Evolutionary conservation across 2,888 invertebrate genomes (phyloP).

Genomic region (Megaustenia siamemsis): DNA sequence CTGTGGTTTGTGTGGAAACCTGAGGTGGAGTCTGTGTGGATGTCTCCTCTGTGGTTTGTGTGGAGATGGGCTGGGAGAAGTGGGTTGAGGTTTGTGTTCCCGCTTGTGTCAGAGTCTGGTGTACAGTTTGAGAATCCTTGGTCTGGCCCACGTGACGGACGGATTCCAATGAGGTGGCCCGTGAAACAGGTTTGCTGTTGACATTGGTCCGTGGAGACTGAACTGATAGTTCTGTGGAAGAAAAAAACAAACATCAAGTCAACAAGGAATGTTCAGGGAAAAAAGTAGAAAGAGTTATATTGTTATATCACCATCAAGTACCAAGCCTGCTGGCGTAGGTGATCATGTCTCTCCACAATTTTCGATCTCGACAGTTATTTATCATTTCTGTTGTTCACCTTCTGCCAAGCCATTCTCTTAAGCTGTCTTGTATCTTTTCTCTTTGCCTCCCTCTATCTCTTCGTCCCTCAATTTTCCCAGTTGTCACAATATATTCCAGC

Average conservation of each 20-base stretch:
- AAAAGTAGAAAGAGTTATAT: too few relatives aligned
- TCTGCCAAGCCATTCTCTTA: too few relatives aligned
- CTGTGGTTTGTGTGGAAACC: slow-evolving; percentile 31
- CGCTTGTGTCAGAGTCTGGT: slow-evolving; percentile 5
- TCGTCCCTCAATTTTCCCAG: too few relatives aligned
- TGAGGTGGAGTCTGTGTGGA: slow-evolving; percentile 23
- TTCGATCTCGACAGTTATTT: too few relatives aligned
- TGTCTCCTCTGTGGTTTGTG: slow-evolving; percentile 26
- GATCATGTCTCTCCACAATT: too few relatives aligned
- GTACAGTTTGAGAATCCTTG: not conserved
- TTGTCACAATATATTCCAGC: too few relatives aligned
- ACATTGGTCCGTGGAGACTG: slow-evolving; percentile 43
- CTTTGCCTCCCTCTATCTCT: too few relatives aligned
- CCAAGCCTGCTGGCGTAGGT: too few relatives aligned
- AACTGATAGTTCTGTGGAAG: slow-evolving; percentile 52
- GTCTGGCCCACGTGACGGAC: slow-evolving; percentile 6
- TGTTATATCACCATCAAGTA: too few relatives aligned
- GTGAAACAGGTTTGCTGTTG: slow-evolving; percentile 57
- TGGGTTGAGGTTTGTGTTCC: slow-evolving; percentile 25
- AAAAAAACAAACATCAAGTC: not conserved
- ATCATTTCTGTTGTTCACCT: too few relatives aligned
- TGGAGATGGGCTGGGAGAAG: not conserved
- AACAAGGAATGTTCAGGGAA: too few relatives aligned
- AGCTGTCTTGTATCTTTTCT: too few relatives aligned
- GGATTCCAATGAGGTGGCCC: slow-evolving; percentile 60